Percentiles rank a stretch among this genome's conserved stretches.
These are phyloP conservation scores for Eupithecia exiguata DNA, from an alignment of 2,888 invertebrate species.

Conservation along the genomic window DNA sequence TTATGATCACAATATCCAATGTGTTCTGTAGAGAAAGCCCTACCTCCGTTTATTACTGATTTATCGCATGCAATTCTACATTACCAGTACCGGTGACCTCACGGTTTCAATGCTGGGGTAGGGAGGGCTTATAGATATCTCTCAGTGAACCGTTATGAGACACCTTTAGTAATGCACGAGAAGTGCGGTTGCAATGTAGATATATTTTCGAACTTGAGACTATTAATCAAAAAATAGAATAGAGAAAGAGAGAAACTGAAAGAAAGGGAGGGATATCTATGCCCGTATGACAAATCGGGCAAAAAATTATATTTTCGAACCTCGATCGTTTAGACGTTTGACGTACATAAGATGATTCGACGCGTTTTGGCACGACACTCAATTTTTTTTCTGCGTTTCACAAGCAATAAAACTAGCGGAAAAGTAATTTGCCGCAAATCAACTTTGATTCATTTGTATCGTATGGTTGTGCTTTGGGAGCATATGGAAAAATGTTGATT, in stretches of 20 bases:
- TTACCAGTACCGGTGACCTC: conserved; percentile 1
- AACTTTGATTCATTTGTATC: too few species aligned
- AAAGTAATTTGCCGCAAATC: too few species aligned
- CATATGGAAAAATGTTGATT: too few species aligned
- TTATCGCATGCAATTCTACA: conserved; percentile 4
- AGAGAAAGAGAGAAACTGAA: background rate
- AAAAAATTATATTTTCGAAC: too few species aligned
- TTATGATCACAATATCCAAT: background rate
- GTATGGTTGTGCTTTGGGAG: too few species aligned
- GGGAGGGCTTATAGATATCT: background rate
- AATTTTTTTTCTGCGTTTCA: too few species aligned
- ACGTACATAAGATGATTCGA: too few species aligned
- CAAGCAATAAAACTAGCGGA: too few species aligned
- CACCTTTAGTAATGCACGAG: background rate
- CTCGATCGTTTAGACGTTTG: too few species aligned
- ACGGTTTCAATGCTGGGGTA: background rate
- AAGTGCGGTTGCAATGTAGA: background rate
- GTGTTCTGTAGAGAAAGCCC: conserved; percentile 1
- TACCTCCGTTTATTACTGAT: conserved; percentile 1
- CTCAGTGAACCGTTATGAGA: conserved; percentile 1
- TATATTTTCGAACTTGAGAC: background rate
- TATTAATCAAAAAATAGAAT: background rate
- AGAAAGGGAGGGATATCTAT: background rate
- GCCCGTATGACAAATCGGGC: too few species aligned
- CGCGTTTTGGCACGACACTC: too few species aligned